Conservation (phyloP, 2,113 vertebrate genomes). For the Genyomyrus donnyi region DNA sequence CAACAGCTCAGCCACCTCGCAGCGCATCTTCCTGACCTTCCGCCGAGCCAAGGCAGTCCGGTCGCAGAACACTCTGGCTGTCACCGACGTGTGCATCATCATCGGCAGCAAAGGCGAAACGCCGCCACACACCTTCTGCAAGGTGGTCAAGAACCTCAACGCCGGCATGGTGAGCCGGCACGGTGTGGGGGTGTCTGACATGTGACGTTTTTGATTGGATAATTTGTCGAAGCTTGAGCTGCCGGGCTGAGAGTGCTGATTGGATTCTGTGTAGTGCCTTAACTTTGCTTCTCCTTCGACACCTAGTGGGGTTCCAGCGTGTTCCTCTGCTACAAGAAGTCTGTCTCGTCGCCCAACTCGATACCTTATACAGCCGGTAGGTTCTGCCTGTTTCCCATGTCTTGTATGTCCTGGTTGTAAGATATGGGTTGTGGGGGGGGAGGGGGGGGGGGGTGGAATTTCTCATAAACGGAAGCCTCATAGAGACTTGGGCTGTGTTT, state of each 20-base stretch:
- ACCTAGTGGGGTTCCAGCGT: constrained; percentile 95
- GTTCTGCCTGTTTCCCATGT: constrained; percentile 36
- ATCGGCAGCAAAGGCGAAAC: constrained; percentile 90
- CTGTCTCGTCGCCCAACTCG: constrained; percentile 86
- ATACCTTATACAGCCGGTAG: constrained; percentile 94
- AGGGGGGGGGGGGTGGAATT: background rate
- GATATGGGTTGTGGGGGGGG: background rate
- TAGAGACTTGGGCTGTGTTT: background rate
- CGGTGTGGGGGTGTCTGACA: background rate
- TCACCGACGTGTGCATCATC: constrained; percentile 94
- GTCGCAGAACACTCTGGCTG: constrained; percentile 86
- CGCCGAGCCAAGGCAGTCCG: constrained; percentile 71
- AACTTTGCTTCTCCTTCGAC: background rate
- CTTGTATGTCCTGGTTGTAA: background rate
- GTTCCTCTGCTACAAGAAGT: constrained; percentile 97
- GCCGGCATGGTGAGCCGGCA: constrained; percentile 80
- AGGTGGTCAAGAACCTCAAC: constrained; percentile 95
- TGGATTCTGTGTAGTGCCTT: background rate
- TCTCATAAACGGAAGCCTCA: background rate
- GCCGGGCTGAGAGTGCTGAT: no score
- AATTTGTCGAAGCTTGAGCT: background rate
- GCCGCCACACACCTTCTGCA: constrained; percentile 93
- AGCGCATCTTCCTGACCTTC: constrained; percentile 90
- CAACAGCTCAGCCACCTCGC: constrained; percentile 87
- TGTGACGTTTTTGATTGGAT: background rate